phyloP scores from a whole-genome alignment of 2,888 invertebrate genomes.

The Dendrolimus pini region DNA sequence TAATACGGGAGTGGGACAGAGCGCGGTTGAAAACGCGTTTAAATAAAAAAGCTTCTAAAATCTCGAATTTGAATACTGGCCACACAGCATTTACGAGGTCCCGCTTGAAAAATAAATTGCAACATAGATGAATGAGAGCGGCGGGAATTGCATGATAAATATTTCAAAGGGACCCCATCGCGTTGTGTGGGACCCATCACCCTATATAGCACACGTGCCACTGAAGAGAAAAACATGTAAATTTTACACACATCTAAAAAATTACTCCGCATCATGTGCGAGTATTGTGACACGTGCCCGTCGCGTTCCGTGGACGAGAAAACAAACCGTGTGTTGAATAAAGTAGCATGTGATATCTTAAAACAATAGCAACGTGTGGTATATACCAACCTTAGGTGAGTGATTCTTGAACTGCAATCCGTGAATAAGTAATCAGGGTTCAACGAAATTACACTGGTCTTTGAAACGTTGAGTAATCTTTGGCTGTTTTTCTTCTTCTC shows the following conservation, averaged over 20 bases:
- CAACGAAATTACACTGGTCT: no score
- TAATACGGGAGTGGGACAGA: no score
- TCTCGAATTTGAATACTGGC: background rate
- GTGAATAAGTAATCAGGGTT: no score
- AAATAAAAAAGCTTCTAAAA: no score
- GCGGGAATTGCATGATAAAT: constrained; percentile 48
- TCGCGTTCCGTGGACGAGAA: background rate
- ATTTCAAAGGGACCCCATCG: constrained; percentile 34
- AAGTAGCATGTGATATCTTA: no score
- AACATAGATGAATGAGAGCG: constrained; percentile 45
- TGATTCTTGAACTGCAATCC: no score
- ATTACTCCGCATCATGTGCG: background rate
- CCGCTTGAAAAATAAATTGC: constrained; percentile 45
- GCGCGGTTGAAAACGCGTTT: no score
- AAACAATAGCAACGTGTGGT: no score
- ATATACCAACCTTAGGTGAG: no score
- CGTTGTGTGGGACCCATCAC: constrained; percentile 11
- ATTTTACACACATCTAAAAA: background rate
- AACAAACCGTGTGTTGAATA: background rate
- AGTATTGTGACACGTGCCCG: background rate
- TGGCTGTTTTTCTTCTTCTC: no score
- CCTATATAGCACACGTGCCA: background rate
- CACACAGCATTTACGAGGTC: constrained; percentile 8
- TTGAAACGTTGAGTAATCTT: no score
- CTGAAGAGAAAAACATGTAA: background rate